Evolutionary conservation across 2,888 invertebrate species (phyloP).

Genomic region (Bhutanitis thaidina): DNA sequence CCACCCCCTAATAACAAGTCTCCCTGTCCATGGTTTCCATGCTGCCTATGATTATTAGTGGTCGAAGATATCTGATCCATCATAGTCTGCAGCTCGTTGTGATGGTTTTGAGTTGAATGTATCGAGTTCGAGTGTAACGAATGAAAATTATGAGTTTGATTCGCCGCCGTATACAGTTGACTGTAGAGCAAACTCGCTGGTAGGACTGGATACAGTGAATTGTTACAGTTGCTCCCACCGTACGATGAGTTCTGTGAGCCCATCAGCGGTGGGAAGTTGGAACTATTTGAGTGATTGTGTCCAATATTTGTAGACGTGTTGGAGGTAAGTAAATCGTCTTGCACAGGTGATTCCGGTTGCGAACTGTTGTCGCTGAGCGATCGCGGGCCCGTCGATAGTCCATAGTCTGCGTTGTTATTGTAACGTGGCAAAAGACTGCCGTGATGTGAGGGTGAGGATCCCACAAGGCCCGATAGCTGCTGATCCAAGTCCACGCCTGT

Average conservation of each 20-base stretch:
- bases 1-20: slow-evolving; percentile 78
- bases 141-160: slow-evolving; percentile 86
- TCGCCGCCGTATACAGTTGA: slow-evolving; percentile 89
- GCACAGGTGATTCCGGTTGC: slow-evolving; percentile 90
- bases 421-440: slow-evolving; percentile 84
- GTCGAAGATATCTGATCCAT: slow-evolving; percentile 88
- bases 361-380: slow-evolving; percentile 91
- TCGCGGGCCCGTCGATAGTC: slow-evolving; percentile 84
- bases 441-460: slow-evolving; percentile 79
- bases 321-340: slow-evolving; percentile 85
- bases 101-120: slow-evolving; percentile 81
- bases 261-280: slow-evolving; percentile 83
- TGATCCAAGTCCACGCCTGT: slow-evolving; percentile 87
- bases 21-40: slow-evolving; percentile 60
- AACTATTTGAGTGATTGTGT: slow-evolving; percentile 79
- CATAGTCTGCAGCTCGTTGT: slow-evolving; percentile 86
- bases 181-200: slow-evolving; percentile 91
- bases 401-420: slow-evolving; percentile 83
- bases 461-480: slow-evolving; percentile 83
- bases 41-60: slow-evolving; percentile 78
- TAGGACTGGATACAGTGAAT: slow-evolving; percentile 87
- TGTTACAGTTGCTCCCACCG: slow-evolving; percentile 83
- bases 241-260: slow-evolving; percentile 82
- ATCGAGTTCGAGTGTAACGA: slow-evolving; percentile 83
- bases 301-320: slow-evolving; percentile 81